Conservation (phyloP, 1,140 invertebrate genomes). For the Drosophila rhopaloa region DNA sequence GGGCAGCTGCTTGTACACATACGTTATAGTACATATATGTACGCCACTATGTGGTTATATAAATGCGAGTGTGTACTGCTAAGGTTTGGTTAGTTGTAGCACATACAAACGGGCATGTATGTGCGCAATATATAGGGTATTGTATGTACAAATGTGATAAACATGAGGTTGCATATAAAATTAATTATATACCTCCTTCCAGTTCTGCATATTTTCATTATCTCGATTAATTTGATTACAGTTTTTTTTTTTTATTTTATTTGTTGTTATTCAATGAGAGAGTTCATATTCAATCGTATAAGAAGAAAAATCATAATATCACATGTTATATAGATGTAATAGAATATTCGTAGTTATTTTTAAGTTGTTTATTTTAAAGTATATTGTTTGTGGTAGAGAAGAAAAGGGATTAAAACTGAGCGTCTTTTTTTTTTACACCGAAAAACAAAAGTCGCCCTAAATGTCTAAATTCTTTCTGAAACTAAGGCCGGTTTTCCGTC, state of each 20-base stretch:
- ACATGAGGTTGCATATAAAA: conserved; percentile 77
- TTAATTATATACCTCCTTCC: conserved; percentile 84
- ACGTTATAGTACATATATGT: not conserved
- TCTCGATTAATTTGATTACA: conserved; percentile 42
- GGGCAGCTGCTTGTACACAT: conserved; percentile 17
- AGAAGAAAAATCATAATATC: conserved; percentile 80
- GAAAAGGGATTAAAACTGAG: not conserved
- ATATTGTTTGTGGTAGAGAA: conserved; percentile 1
- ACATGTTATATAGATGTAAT: conserved; percentile 45
- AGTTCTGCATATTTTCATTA: conserved; percentile 78
- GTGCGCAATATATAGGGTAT: conserved; percentile 56
- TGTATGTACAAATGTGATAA: conserved; percentile 68
- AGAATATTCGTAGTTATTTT: conserved; percentile 28
- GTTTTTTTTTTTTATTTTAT: conserved; percentile 44
- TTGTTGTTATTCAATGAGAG: conserved; percentile 45
- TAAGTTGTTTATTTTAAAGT: conserved; percentile 5
- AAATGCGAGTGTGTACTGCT: conserved; percentile 22
- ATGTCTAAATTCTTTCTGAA: not conserved
- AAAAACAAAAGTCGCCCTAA: conserved; percentile 1
- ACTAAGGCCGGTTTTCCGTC: too few species aligned
- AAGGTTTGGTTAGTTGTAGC: conserved; percentile 33
- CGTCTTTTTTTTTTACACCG: not conserved
- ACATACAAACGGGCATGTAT: conserved; percentile 58
- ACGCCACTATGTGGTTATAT: conserved; percentile 17
- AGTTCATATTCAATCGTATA: conserved; percentile 67